A percentile compares a stretch with the other conserved stretches of the same genome.
phyloP scores from a whole-genome alignment of 2,113 vertebrate genomes.

The Campylomormyrus numenius region DNA sequence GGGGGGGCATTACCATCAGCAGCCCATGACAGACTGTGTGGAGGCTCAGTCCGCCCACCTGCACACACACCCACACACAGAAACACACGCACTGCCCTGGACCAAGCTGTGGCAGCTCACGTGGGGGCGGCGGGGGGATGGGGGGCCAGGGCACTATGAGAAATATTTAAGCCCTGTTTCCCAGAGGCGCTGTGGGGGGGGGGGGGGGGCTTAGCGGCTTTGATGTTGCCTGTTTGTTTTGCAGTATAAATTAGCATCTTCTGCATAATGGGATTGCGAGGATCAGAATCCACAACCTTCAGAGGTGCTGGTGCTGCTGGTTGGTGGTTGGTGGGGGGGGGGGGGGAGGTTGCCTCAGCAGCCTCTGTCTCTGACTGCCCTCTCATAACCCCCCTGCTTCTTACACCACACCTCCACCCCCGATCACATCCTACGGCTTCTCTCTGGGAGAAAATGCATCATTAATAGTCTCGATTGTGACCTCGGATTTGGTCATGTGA shows the following conservation, averaged over 20 bases:
- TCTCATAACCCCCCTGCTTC: not conserved
- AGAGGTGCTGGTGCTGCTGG: not conserved
- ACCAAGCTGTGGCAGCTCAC: not conserved
- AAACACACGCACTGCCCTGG: not conserved
- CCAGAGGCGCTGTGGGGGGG: too few species aligned
- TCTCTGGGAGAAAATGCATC: not conserved
- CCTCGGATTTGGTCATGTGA: not conserved
- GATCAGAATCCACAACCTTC: conserved; percentile 11
- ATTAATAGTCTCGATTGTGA: not conserved
- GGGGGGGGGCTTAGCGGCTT: not conserved
- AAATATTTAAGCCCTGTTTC: too few species aligned
- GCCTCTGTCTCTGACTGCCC: not conserved
- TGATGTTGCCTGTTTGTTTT: conserved; percentile 18
- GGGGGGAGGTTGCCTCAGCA: not conserved
- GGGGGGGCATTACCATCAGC: not conserved
- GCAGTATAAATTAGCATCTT: conserved; percentile 16
- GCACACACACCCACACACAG: not conserved
- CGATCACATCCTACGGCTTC: not conserved
- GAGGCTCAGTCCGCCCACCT: not conserved
- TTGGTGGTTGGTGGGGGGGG: not conserved
- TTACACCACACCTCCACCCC: not conserved
- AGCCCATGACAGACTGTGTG: not conserved
- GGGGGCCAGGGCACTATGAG: too few species aligned
- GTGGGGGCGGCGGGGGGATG: not conserved
- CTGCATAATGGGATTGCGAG: conserved; percentile 12